phyloP scores from a whole-genome alignment of 2,113 vertebrate genomes.

The Daphoenositta chrysoptera region DNA sequence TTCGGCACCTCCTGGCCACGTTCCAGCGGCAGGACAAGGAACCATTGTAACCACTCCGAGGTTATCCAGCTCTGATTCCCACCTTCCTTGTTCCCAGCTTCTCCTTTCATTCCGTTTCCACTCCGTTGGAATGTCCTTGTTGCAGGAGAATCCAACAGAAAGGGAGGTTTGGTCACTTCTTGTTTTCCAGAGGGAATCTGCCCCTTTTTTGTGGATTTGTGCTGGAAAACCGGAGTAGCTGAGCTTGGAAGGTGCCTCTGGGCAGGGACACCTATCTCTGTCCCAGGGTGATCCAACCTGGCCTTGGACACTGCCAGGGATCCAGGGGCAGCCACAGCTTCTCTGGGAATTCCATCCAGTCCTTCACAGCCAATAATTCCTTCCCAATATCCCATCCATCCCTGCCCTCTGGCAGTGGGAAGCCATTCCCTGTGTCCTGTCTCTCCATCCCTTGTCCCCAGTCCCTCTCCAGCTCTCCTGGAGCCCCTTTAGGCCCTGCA shows the following conservation, averaged over 20 bases:
- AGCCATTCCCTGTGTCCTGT: not conserved
- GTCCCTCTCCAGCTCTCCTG: not conserved
- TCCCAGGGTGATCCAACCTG: rapidly evolving
- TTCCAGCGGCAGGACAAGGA: not conserved
- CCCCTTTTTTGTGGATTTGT: not conserved
- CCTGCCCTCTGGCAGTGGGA: not conserved
- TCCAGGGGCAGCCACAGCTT: not conserved
- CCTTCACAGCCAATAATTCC: not conserved
- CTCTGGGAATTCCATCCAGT: not conserved
- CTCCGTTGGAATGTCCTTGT: not conserved
- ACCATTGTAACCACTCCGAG: not conserved
- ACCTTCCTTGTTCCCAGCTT: not conserved
- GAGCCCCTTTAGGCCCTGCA: not conserved
- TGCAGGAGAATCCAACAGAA: not conserved
- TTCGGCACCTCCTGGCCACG: not conserved
- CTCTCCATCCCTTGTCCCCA: not conserved
- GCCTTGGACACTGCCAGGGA: not conserved
- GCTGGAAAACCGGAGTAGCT: not conserved
- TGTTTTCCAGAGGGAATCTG: not conserved
- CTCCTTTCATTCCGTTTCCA: not conserved
- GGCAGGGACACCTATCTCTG: not conserved
- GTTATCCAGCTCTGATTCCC: not conserved
- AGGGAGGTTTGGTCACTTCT: rapidly evolving
- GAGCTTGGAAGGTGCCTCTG: not conserved
- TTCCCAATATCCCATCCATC: not conserved